phyloP scores from a whole-genome alignment of 2,113 vertebrate genomes.

The human region GRCh38 chr6:132070001-132070500 shows the following conservation, averaged over 20 bases:
- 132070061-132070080: constrained; percentile 42
- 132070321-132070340: background rate
- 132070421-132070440: background rate
- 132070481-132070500: constrained; percentile 61
- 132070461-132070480: background rate
- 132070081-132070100: constrained; percentile 23
- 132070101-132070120: background rate
- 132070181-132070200: background rate
- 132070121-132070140: background rate
- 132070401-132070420: constrained; percentile 44
- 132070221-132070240: constrained; percentile 1
- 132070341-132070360: constrained; percentile 16
- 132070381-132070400: background rate
- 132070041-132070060: constrained; percentile 17
- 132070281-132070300: constrained; percentile 37
- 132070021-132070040: background rate
- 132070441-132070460: background rate
- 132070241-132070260: background rate
- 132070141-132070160: background rate
- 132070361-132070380: background rate
- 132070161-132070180: background rate
- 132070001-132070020: constrained; percentile 2
- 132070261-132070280: background rate
- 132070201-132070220: background rate
- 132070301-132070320: constrained; percentile 13